phyloP scores from a whole-genome alignment of 2,113 vertebrate species.

The Grammomys dolichurus region DNA sequence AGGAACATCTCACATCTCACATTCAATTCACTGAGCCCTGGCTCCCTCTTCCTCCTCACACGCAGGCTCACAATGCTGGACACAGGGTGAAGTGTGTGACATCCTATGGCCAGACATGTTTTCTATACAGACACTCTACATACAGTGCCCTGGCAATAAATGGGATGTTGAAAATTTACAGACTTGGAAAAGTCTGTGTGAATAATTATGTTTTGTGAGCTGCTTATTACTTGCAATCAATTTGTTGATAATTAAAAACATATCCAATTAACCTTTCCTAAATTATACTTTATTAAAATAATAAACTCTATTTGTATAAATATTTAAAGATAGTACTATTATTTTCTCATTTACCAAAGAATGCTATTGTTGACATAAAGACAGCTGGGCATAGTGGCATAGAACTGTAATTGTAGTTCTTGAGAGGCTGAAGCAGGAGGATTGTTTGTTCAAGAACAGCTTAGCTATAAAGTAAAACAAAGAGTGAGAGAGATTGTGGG shows the following conservation, averaged over 20 bases:
- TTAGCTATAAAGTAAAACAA: not conserved
- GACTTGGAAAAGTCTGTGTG: conserved; percentile 23
- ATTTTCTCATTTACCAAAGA: not conserved
- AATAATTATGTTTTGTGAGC: conserved; percentile 40
- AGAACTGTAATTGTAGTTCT: not conserved
- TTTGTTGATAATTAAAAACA: not conserved
- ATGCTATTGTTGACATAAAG: not conserved
- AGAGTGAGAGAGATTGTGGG: not conserved
- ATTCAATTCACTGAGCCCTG: not conserved
- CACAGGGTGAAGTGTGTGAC: not conserved
- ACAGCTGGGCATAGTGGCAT: too few species aligned
- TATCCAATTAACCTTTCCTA: conserved; percentile 1
- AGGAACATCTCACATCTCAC: not conserved
- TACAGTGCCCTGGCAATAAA: not conserved
- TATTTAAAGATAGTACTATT: not conserved
- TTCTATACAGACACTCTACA: not conserved
- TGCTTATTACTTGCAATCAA: conserved; percentile 13
- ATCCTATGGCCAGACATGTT: not conserved
- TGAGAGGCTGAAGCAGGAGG: not conserved
- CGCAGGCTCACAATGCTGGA: not conserved
- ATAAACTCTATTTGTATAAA: not conserved
- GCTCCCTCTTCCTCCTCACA: not conserved
- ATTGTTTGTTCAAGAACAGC: not conserved
- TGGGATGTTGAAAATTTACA: not conserved
- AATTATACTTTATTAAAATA: not conserved